These are phyloP conservation scores for Takifugu ocellatus DNA, from an alignment of 2,797 vertebrate species.

Conservation along the genomic window DNA sequence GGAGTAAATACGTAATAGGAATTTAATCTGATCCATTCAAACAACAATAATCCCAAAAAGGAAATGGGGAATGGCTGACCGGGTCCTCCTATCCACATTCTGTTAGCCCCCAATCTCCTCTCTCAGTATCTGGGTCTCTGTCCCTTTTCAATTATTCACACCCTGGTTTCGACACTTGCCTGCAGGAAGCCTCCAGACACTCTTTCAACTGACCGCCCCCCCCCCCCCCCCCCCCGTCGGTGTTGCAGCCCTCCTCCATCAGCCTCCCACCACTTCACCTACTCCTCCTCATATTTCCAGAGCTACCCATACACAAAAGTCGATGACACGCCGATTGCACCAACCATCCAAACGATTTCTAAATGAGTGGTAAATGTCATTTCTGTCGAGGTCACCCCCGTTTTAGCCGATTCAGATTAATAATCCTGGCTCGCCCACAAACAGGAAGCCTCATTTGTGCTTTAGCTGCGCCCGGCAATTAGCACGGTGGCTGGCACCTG, in stretches of 20 bases:
- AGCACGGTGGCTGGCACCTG: conserved; percentile 41
- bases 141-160: conserved; percentile 57
- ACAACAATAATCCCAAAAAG: conserved; percentile 31
- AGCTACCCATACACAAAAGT: background rate
- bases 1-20: conserved; percentile 22
- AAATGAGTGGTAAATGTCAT: conserved; percentile 8
- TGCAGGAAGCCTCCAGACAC: conserved; percentile 44
- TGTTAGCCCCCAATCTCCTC: conserved; percentile 28
- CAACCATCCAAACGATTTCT: conserved; percentile 13
- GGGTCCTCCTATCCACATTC: conserved; percentile 13
- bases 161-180: conserved; percentile 45
- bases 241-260: conserved; percentile 26
- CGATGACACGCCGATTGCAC: conserved; percentile 17
- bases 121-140: conserved; percentile 15
- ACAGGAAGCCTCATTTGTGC: conserved; percentile 3
- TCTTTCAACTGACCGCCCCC: conserved; percentile 31
- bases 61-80: conserved; percentile 18
- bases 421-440: conserved; percentile 21
- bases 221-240: conserved; percentile 24
- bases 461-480: conserved; percentile 36
- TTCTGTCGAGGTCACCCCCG: no score
- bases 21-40: conserved; percentile 31
- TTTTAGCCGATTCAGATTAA: conserved; percentile 15
- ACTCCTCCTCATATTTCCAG: conserved; percentile 7
- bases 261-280: conserved; percentile 26